Conservation (phyloP, 1,140 invertebrate species). For the Danaus melanippus region DNA sequence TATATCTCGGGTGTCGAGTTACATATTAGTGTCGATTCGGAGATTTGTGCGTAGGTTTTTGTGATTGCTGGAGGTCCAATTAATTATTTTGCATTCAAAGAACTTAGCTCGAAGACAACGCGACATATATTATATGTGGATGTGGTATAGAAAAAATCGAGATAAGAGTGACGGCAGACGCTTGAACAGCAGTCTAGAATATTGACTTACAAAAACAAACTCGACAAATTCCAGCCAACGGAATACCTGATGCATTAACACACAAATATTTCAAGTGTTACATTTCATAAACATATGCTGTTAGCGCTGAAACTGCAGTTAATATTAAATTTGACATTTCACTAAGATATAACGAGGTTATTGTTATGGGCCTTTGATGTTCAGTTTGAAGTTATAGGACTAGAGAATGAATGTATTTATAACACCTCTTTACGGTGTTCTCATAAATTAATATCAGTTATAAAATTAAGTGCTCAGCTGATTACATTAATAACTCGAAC, state of each 20-base stretch:
- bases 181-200: constrained; percentile 26
- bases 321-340: constrained; percentile 11
- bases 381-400: constrained; percentile 1
- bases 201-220: constrained; percentile 50
- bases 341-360: constrained; percentile 7
- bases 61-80: constrained; percentile 13
- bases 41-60: constrained; percentile 52
- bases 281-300: constrained; percentile 38
- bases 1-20: constrained; percentile 43
- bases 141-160: no score
- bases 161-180: constrained; percentile 15
- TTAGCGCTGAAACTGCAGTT: constrained; percentile 13
- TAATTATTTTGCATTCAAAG: background rate
- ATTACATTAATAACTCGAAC: no score
- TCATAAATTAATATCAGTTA: no score
- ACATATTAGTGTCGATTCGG: constrained; percentile 44
- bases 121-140: background rate
- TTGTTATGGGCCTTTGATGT: constrained; percentile 1
- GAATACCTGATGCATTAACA: constrained; percentile 39
- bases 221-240: constrained; percentile 40
- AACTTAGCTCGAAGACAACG: constrained; percentile 3
- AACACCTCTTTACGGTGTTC: no score
- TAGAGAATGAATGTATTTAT: constrained; percentile 6
- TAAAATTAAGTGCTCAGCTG: no score
- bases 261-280: constrained; percentile 24